Percentiles rank a stretch among this genome's conserved stretches.
Conservation (phyloP, 2,113 vertebrate genomes). For the Mustelus asterias region DNA sequence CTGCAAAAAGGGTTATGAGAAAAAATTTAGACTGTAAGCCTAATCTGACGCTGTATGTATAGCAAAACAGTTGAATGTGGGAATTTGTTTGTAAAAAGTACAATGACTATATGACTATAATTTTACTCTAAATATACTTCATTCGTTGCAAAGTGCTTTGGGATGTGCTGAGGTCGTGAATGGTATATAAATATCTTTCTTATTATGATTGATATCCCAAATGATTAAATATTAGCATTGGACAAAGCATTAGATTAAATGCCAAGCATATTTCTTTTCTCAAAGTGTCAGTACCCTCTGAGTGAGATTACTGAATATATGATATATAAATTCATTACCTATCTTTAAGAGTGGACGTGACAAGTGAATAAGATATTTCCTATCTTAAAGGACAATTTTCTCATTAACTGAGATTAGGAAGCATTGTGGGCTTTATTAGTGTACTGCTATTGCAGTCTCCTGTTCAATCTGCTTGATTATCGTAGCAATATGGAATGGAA, state of each 20-base stretch:
- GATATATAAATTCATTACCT: not conserved
- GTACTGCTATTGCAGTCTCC: not conserved
- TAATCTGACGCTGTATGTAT: not conserved
- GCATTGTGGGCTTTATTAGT: not conserved
- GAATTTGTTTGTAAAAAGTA: not conserved
- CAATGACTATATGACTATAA: not conserved
- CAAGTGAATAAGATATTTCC: not conserved
- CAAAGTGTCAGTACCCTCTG: not conserved
- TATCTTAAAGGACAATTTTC: not conserved
- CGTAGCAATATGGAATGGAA: too few species aligned
- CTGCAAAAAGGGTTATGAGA: not conserved
- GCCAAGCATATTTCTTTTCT: not conserved
- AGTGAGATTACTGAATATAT: not conserved
- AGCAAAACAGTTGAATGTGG: not conserved
- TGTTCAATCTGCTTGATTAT: not conserved
- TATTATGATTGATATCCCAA: not conserved
- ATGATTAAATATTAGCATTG: not conserved
- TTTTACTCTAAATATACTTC: not conserved
- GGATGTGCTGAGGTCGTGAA: not conserved
- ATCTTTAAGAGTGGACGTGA: not conserved
- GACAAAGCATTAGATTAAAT: not conserved
- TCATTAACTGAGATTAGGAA: not conserved
- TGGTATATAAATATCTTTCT: not conserved
- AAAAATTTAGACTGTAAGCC: not conserved
- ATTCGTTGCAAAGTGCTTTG: not conserved